Conservation (phyloP, 1,140 invertebrate species). For the Andricus grossulariae region DNA sequence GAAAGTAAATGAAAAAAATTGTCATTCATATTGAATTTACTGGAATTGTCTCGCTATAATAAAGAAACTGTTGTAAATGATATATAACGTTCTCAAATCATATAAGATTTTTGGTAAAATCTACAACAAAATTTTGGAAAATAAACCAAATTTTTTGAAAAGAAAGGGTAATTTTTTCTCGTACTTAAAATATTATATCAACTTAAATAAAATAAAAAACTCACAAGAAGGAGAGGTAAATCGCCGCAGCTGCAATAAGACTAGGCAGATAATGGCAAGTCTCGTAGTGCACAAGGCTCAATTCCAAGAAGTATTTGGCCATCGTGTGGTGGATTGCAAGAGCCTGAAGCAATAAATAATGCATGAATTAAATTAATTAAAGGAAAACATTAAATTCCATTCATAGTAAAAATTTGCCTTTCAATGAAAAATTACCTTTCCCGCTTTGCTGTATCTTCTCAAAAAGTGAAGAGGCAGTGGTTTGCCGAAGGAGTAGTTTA, state of each 20-base stretch:
- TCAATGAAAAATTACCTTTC: slow-evolving; percentile 74
- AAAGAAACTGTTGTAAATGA: too few species aligned
- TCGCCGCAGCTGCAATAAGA: slow-evolving; percentile 83
- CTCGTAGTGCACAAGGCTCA: slow-evolving; percentile 89
- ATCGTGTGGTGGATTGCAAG: slow-evolving; percentile 86
- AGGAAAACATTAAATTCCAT: slow-evolving; percentile 34
- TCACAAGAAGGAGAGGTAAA: slow-evolving; percentile 82
- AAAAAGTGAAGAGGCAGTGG: slow-evolving; percentile 94
- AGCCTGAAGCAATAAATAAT: slow-evolving; percentile 54
- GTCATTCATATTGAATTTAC: too few species aligned
- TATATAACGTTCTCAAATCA: too few species aligned
- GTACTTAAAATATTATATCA: too few species aligned
- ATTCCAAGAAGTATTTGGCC: slow-evolving; percentile 95
- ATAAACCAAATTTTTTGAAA: too few species aligned
- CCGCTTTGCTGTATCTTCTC: slow-evolving; percentile 87
- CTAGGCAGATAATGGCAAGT: slow-evolving; percentile 90
- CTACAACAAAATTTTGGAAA: too few species aligned
- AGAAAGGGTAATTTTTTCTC: too few species aligned
- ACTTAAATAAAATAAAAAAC: slow-evolving; percentile 38
- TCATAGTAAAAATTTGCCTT: slow-evolving; percentile 19
- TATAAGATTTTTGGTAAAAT: too few species aligned
- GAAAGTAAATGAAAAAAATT: too few species aligned
- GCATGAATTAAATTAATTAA: neutral
- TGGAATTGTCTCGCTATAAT: too few species aligned
- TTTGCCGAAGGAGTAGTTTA: slow-evolving; percentile 89